phyloP scores from a whole-genome alignment of 2,888 invertebrate species.

The Rhingia campestris region DNA sequence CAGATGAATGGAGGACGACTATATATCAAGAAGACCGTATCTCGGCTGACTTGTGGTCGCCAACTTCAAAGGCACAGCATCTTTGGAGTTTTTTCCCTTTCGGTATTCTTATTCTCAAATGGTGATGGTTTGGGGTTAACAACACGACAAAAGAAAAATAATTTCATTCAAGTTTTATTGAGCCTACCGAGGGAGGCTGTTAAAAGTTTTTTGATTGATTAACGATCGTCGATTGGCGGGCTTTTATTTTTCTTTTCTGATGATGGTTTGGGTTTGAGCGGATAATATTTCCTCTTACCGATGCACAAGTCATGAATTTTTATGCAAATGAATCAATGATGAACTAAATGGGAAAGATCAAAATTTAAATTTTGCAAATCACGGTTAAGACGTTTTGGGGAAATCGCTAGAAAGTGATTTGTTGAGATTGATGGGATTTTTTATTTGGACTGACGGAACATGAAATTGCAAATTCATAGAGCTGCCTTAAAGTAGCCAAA shows the following conservation, averaged over 20 bases:
- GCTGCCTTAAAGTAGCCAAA: too few relatives aligned
- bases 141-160: slow-evolving; percentile 14
- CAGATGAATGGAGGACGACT: slow-evolving; percentile 38
- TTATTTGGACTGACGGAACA: background rate
- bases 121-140: slow-evolving; percentile 30
- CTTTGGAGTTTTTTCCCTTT: slow-evolving; percentile 17
- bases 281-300: slow-evolving; percentile 2
- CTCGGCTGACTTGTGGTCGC: slow-evolving; percentile 30
- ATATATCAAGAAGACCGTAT: slow-evolving; percentile 36
- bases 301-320: slow-evolving; percentile 26
- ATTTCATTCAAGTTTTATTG: slow-evolving; percentile 53
- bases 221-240: slow-evolving; percentile 46
- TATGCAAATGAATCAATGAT: slow-evolving; percentile 19
- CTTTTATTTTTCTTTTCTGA: slow-evolving; percentile 14
- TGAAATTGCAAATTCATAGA: background rate
- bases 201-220: slow-evolving; percentile 52
- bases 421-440: slow-evolving; percentile 12
- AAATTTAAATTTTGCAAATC: background rate
- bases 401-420: slow-evolving; percentile 3
- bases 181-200: slow-evolving; percentile 31
- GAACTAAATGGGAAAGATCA: background rate
- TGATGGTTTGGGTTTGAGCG: slow-evolving; percentile 22
- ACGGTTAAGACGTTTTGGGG: background rate
- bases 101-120: slow-evolving; percentile 10
- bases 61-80: slow-evolving; percentile 61